Conservation (phyloP, 2,888 invertebrate species). For the Frankliniella fusca region DNA sequence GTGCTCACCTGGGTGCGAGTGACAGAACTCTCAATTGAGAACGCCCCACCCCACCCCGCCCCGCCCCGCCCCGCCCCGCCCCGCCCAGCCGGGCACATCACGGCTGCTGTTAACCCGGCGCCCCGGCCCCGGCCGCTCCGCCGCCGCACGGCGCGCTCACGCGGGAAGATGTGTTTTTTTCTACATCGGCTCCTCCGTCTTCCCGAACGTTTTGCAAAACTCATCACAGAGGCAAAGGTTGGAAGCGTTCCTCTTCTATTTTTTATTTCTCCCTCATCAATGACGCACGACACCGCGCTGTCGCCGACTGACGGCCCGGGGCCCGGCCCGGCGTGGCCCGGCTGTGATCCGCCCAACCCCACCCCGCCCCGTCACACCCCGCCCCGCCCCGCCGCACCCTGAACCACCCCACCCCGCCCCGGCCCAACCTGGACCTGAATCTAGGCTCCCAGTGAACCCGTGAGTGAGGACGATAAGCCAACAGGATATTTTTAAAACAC, state of each 20-base stretch:
- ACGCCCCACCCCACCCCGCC: neutral
- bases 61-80: neutral
- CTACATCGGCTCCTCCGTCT: neutral
- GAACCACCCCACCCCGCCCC: too few species aligned
- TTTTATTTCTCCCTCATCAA: neutral
- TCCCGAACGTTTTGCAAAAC: neutral
- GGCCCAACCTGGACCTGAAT: too few species aligned
- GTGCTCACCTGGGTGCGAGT: neutral
- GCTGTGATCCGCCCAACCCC: too few species aligned
- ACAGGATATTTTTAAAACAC: too few species aligned
- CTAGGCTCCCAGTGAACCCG: too few species aligned
- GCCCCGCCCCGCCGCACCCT: too few species aligned
- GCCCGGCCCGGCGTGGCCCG: neutral
- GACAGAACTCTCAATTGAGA: neutral
- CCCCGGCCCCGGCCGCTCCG: neutral
- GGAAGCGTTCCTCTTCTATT: neutral
- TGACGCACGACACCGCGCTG: neutral
- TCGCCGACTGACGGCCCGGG: neutral
- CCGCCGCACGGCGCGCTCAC: neutral
- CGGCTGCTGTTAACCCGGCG: neutral
- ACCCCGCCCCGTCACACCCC: too few species aligned
- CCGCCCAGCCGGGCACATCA: neutral
- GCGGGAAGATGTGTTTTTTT: neutral
- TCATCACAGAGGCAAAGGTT: constrained; percentile 5
- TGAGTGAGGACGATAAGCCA: too few species aligned